A percentile compares a stretch with the other conserved stretches of the same genome.
phyloP scores from a whole-genome alignment of 2,888 invertebrate genomes.

The Acronicta leporina region DNA sequence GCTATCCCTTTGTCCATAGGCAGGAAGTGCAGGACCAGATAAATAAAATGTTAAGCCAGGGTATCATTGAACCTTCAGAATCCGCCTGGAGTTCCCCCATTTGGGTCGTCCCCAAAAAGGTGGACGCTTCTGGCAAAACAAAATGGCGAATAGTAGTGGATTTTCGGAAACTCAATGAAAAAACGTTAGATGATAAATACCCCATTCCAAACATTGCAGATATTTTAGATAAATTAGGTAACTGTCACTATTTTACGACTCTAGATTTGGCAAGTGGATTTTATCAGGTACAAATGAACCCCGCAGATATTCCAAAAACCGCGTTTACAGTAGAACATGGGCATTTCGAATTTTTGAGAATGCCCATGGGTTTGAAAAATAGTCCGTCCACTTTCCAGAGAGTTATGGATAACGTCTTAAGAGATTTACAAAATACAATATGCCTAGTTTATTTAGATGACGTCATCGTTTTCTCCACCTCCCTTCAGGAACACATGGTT shows the following conservation, averaged over 20 bases:
- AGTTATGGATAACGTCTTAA: no score
- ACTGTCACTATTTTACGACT: conserved; percentile 2
- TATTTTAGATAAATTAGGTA: background rate
- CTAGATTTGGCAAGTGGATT: conserved; percentile 12
- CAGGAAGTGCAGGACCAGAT: conserved; percentile 35
- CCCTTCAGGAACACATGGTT: no score
- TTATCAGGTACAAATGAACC: background rate
- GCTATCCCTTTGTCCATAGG: conserved; percentile 27
- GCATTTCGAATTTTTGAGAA: no score
- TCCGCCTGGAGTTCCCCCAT: conserved; percentile 3
- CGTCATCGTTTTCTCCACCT: no score
- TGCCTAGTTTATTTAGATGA: no score
- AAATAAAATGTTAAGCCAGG: conserved; percentile 27
- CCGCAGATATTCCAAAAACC: no score
- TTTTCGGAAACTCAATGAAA: conserved; percentile 17
- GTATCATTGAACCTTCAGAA: conserved; percentile 12
- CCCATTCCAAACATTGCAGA: background rate
- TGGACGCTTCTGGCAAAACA: conserved; percentile 5
- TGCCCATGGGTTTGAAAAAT: no score
- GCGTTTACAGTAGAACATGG: no score
- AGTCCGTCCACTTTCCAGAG: no score
- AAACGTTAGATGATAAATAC: conserved; percentile 16
- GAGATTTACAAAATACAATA: no score
- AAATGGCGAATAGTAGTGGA: conserved; percentile 26
- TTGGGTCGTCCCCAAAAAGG: conserved; percentile 1